These are phyloP conservation scores for Sebastes fasciatus DNA, from an alignment of 2,113 vertebrate species.

Conservation along the genomic window DNA sequence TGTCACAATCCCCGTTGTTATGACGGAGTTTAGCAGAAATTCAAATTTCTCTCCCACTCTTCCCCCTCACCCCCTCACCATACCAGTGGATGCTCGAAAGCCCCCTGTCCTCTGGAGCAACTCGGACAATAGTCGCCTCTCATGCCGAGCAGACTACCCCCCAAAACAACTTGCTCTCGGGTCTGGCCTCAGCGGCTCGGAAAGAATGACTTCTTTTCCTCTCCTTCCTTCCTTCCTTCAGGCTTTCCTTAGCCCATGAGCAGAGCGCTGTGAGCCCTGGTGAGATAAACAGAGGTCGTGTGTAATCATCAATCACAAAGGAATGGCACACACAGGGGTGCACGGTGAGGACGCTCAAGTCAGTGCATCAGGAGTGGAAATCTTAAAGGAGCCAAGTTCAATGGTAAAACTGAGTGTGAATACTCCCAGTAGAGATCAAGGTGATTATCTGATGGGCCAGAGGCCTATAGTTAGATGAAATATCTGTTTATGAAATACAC, in stretches of 20 bases:
- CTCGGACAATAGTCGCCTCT: constrained; percentile 81
- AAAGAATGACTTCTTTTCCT: constrained; percentile 83
- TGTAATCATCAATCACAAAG: constrained; percentile 47
- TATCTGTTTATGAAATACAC: not conserved
- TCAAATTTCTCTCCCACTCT: constrained; percentile 80
- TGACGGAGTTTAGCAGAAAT: constrained; percentile 79
- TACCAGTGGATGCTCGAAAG: constrained; percentile 52
- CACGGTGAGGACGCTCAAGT: constrained; percentile 12
- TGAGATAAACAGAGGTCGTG: constrained; percentile 62
- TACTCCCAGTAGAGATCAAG: not conserved
- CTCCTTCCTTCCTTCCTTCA: constrained; percentile 77
- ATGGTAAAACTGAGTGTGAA: not conserved
- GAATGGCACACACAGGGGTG: constrained; percentile 8
- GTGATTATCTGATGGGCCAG: not conserved
- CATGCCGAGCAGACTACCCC: constrained; percentile 69
- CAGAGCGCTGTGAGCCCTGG: constrained; percentile 35
- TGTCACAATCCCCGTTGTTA: constrained; percentile 68
- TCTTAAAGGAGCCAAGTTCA: constrained; percentile 15
- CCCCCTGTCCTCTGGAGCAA: constrained; percentile 62
- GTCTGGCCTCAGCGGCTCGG: constrained; percentile 71
- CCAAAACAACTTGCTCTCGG: constrained; percentile 73
- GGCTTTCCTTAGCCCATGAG: constrained; percentile 53
- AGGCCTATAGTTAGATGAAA: not conserved
- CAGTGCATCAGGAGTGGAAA: constrained; percentile 11
- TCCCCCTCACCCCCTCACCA: constrained; percentile 70